Evolutionary conservation across 2,113 vertebrate species (phyloP).

Genomic region (Siniperca knerii): DNA sequence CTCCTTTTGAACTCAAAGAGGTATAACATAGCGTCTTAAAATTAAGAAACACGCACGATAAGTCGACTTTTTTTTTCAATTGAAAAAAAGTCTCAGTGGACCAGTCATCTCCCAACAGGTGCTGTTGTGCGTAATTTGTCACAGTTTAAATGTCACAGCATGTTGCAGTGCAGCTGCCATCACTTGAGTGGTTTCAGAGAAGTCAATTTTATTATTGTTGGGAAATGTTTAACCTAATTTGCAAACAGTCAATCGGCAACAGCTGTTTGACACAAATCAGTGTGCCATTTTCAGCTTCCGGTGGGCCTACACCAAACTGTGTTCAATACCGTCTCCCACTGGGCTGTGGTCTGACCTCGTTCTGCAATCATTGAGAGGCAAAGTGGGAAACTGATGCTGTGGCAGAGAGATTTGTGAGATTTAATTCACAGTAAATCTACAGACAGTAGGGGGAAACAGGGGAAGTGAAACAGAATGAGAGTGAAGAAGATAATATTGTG

Average conservation of each 20-base stretch:
- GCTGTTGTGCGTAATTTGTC: constrained; percentile 46
- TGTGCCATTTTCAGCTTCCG: constrained; percentile 16
- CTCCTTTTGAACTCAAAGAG: neutral
- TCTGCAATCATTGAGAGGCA: neutral
- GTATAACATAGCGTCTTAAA: neutral
- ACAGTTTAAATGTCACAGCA: constrained; percentile 36
- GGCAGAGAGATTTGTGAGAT: constrained; percentile 60
- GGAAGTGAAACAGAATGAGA: neutral
- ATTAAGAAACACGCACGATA: neutral
- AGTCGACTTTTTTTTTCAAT: neutral
- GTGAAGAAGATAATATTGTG: neutral
- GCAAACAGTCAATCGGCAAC: constrained; percentile 16
- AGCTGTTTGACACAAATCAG: constrained; percentile 41
- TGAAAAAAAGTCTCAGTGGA: constrained; percentile 12
- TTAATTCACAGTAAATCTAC: constrained; percentile 1
- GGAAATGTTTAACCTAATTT: constrained; percentile 41
- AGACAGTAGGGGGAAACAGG: constrained; percentile 1
- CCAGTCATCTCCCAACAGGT: constrained; percentile 31
- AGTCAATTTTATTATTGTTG: constrained; percentile 31
- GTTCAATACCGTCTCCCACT: constrained; percentile 7
- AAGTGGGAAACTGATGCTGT: constrained; percentile 54
- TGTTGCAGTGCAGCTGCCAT: constrained; percentile 31
- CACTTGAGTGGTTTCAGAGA: constrained; percentile 12
- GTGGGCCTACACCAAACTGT: constrained; percentile 9
- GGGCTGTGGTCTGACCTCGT: constrained; percentile 40